Conservation (phyloP, 2,888 invertebrate genomes). For the Emmelina monodactyla region DNA sequence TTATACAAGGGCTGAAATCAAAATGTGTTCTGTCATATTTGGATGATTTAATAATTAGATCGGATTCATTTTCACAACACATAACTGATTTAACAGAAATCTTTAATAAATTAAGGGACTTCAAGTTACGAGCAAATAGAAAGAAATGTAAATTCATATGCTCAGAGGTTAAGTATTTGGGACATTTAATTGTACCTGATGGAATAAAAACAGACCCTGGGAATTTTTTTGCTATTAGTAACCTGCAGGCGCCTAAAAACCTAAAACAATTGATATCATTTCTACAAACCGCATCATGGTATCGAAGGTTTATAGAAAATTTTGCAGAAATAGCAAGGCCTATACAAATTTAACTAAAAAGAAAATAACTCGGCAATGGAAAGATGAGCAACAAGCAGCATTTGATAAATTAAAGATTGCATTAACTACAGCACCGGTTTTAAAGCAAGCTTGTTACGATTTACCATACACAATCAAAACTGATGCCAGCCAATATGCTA, state of each 20-base stretch:
- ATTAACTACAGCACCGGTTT: not conserved
- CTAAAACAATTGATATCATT: slow-evolving; percentile 15
- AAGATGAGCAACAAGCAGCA: not conserved
- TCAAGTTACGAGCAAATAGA: slow-evolving; percentile 11
- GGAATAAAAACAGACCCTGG: slow-evolving; percentile 17
- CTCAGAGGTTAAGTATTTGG: slow-evolving; percentile 12
- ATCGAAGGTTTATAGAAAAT: slow-evolving; percentile 13
- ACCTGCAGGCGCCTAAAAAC: slow-evolving; percentile 6
- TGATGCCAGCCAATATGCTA: not conserved
- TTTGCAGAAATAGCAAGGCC: slow-evolving; percentile 11
- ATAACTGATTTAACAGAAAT: slow-evolving; percentile 3
- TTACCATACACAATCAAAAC: not conserved
- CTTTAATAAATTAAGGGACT: slow-evolving; percentile 5
- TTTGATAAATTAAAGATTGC: not conserved
- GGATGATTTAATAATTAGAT: not conserved
- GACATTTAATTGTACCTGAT: slow-evolving; percentile 13
- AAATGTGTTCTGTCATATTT: not conserved
- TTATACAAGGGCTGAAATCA: not conserved
- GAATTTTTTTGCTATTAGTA: slow-evolving; percentile 5
- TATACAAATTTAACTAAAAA: slow-evolving; percentile 11
- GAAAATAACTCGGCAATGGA: not conserved
- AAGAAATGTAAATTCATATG: slow-evolving; percentile 14
- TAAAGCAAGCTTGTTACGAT: not conserved
- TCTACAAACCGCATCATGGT: slow-evolving; percentile 10
- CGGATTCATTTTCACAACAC: slow-evolving; percentile 6